Conservation (phyloP, 2,113 vertebrate species). For the Microcebus ravelobensis region DNA sequence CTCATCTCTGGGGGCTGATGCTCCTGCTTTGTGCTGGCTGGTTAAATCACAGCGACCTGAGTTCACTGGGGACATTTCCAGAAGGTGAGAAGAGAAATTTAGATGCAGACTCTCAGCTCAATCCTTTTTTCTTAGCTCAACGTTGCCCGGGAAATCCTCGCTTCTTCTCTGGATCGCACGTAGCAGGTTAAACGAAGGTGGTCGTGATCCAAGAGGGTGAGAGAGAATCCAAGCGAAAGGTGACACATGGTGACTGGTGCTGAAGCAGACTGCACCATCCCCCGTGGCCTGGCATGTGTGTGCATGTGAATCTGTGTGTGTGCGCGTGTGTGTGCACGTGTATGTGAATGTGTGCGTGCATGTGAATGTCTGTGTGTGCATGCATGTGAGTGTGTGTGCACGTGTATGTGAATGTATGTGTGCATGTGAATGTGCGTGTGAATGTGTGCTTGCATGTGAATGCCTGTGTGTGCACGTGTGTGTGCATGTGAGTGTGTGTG, state of each 20-base stretch:
- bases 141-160: neutral
- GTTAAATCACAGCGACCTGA: neutral
- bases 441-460: too few relatives aligned
- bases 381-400: too few relatives aligned
- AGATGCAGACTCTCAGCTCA: neutral
- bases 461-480: too few relatives aligned
- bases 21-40: neutral
- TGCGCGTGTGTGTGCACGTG: too few relatives aligned
- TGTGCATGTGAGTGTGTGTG: too few relatives aligned
- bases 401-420: too few relatives aligned
- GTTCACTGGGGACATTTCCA: neutral
- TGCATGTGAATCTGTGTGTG: too few relatives aligned
- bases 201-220: neutral
- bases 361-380: too few relatives aligned
- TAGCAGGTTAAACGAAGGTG: neutral
- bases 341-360: too few relatives aligned
- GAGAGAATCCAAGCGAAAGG: neutral
- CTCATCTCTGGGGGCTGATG: neutral
- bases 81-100: neutral
- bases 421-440: too few relatives aligned
- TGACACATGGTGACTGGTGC: rapidly evolving
- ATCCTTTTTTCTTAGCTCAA: neutral
- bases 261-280: neutral
- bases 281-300: too few relatives aligned
- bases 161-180: neutral